phyloP scores from a whole-genome alignment of 2,797 vertebrate species.

The Sebastes iracundus region DNA sequence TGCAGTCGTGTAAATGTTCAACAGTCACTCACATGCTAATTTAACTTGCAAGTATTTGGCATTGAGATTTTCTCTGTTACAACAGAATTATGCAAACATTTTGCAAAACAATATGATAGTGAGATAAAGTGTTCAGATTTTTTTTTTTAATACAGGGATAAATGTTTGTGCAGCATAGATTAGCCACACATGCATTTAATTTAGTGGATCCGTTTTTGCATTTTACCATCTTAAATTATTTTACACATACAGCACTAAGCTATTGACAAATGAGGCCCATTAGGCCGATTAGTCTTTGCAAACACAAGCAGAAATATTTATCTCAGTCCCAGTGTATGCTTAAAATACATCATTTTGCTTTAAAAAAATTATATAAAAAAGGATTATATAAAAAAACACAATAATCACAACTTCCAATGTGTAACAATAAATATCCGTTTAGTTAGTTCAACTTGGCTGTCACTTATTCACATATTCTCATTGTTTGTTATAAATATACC shows the following conservation, averaged over 20 bases:
- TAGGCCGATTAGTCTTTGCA: conserved; percentile 58
- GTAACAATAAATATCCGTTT: not conserved
- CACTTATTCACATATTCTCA: not conserved
- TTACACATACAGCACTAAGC: conserved; percentile 25
- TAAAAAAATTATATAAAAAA: not conserved
- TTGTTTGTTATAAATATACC: not conserved
- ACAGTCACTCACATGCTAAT: not conserved
- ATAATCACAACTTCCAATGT: not conserved
- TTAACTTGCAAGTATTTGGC: not conserved
- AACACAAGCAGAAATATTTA: conserved; percentile 48
- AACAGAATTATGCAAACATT: not conserved
- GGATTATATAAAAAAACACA: not conserved
- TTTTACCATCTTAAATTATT: conserved; percentile 32
- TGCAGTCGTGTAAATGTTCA: not conserved
- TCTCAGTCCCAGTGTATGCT: not conserved
- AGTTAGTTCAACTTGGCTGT: not conserved
- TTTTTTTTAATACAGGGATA: not conserved
- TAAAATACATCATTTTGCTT: conserved; percentile 29
- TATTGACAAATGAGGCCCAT: conserved; percentile 63
- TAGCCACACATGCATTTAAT: conserved; percentile 16
- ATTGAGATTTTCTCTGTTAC: not conserved
- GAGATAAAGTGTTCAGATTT: not conserved
- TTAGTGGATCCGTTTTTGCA: conserved; percentile 32
- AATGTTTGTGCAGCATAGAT: not conserved
- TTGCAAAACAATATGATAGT: not conserved